Evolutionary conservation across 2,797 vertebrate species (phyloP), one percentile per base, ranked within the genome.

Genomic region (Falco concolor): DNA sequence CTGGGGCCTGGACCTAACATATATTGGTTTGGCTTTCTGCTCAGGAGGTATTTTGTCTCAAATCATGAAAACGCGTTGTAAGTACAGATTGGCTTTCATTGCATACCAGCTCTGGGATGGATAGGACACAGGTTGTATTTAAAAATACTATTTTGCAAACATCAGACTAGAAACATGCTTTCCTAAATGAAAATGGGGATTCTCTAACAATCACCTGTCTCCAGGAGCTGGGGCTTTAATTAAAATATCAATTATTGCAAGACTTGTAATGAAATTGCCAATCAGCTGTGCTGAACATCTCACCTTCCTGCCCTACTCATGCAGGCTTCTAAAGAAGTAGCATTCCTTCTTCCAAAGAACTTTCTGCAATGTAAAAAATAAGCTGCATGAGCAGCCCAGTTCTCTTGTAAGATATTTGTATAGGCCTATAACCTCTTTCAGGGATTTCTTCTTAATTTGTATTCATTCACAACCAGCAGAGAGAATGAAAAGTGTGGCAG

Each of bases 381-480:
- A 93, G 70, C 63, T 49, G 40, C 45, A 38, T 21, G n/a, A 84
- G 59, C 68, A 94, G 60, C 49, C 40, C 61, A 75, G 0, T 87
- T 94, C 72, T 91, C 82, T 81, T 95, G 42, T 24, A 87, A 87
- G 81, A 16, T 85, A 86, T 91, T 86, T 78, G 78, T 94, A 34
- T 27, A 89, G 86, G 72, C 73, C 84, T 83, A 44, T 81, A 91
- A 83, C 72, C 72, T 83, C 78, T 93, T 92, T 61, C 12, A 36
- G 90, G 47, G 89, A 83, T 90, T 92, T 90, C 73, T 86, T 91
- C 90, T 90, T 96, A 94, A 93, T 96, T 95, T 95, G 90, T 95
- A 95, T 96, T 96, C 94, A 95, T 92, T 95, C 60, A 23, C 78
- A 94, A 45, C 86, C 84, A 89, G 78, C 78, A 73, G 72, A 91